Base-by-base conservation (phyloP, 2,888 invertebrate species). In the Crematogaster levior region DNA sequence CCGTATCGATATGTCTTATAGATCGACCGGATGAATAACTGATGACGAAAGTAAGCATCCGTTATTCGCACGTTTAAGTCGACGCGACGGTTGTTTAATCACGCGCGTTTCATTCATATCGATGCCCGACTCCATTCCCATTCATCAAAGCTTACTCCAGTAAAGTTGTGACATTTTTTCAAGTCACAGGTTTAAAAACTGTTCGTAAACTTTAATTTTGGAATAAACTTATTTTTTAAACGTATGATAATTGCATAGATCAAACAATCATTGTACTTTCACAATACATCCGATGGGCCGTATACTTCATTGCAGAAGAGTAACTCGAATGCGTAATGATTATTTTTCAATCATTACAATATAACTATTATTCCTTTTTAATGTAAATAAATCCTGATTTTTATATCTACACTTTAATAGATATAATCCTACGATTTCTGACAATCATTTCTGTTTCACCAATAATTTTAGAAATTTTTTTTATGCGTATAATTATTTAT, bases 101-200 rank as follows among this genome's bases (percentile, higher is more conserved):
- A 84, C 70, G 65, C 84, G 80, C 63, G 84, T 73, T 86, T 89
- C 88, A 88, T 89, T 89, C 88, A 88, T 83, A 79, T 84, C 84
- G 73, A 40, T 83, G 72, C 1, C 43, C 40, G 56, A 60, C n/a
- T 74, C 80, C 51, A 56, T 81, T 77, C 46, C 65, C 84, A 84
- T 89, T 87, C 86, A 84, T 86, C 30, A 63, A 83, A 24, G 15
- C 10, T 51, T 30, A 21, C 34, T 37, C 34, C 53, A 48, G n/a
- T 27, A 15, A 24, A 27, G 18, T 21, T 48, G 21, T 15, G 30
- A 24, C 40, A 51, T 34, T 63, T 58, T 46, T 37, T 63, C 6
- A 30, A 58, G 2, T 1, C 30, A 5, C 43, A 18, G 1, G 10
- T 53, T 40, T 0, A 21, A 51, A 53, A 77, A 53, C 4, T 12